Percentiles rank a stretch among this genome's conserved stretches.
phyloP scores from a whole-genome alignment of 1,140 invertebrate species.

The Bombus pyrosoma region DNA sequence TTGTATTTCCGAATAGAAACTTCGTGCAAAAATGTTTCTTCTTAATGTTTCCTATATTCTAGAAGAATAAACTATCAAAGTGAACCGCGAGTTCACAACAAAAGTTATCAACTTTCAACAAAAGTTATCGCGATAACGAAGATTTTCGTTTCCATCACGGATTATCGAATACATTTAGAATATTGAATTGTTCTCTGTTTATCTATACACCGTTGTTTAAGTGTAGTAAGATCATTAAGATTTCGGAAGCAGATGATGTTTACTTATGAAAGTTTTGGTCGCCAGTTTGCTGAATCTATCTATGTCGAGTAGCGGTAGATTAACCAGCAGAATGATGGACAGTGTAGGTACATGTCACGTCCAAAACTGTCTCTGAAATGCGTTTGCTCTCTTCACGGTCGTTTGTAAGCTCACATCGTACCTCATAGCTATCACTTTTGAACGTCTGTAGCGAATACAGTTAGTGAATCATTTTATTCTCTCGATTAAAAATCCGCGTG shows the following conservation, averaged over 20 bases:
- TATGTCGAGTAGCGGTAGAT: conserved; percentile 12
- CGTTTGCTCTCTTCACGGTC: conserved; percentile 36
- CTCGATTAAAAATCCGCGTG: neutral
- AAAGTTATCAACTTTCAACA: too few relatives aligned
- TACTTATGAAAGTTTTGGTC: neutral
- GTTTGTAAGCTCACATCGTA: neutral
- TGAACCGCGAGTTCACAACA: too few relatives aligned
- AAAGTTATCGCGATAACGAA: neutral
- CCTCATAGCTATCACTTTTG: neutral
- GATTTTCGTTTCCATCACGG: too few relatives aligned
- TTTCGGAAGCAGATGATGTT: neutral
- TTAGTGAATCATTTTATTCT: neutral
- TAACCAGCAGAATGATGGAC: conserved; percentile 17
- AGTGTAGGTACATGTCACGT: conserved; percentile 9
- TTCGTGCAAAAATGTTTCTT: neutral
- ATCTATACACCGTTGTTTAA: neutral
- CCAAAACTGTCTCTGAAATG: conserved; percentile 21
- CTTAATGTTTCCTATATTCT: neutral
- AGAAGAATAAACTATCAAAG: neutral
- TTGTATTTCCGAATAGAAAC: neutral
- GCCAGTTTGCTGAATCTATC: conserved; percentile 26
- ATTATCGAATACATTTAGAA: neutral
- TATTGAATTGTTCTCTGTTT: neutral
- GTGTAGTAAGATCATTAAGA: neutral
- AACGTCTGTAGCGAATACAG: neutral